phyloP scores from a whole-genome alignment of 2,797 vertebrate species.

The Scarus forsteni region DNA sequence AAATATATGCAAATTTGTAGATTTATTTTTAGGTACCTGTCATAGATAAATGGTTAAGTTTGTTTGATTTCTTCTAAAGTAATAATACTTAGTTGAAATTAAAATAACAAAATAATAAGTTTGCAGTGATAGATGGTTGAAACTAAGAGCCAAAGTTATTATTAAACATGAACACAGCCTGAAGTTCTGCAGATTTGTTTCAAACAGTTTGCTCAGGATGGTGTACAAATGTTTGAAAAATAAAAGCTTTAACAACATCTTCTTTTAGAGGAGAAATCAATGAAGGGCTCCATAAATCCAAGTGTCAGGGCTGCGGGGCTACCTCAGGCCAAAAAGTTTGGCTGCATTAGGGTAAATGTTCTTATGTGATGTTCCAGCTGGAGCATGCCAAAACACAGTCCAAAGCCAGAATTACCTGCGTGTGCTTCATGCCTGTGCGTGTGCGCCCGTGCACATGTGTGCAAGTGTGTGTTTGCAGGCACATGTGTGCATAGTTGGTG shows the following conservation, averaged over 20 bases:
- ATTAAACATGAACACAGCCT: background rate
- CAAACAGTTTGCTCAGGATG: background rate
- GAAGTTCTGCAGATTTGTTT: no score
- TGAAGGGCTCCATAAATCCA: background rate
- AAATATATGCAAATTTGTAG: no score
- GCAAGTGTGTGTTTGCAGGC: conserved; percentile 42
- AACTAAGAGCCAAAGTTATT: no score
- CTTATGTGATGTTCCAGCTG: conserved; percentile 48
- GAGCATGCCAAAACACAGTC: conserved; percentile 58
- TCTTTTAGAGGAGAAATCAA: background rate
- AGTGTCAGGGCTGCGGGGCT: background rate
- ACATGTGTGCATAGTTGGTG: conserved; percentile 76
- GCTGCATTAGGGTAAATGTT: conserved; percentile 18
- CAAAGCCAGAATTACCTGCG: conserved; percentile 60
- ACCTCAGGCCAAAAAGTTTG: conserved; percentile 7
- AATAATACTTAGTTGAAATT: no score
- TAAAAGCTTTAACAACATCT: background rate
- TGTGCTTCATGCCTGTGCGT: conserved; percentile 21
- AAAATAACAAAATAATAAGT: no score
- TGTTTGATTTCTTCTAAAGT: no score
- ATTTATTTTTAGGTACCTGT: no score
- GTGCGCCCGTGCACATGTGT: conserved; percentile 11
- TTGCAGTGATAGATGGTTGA: no score
- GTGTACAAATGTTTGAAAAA: background rate
- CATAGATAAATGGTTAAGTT: no score